Conservation (phyloP, 2,797 vertebrate species). For the Halcyon badia region DNA sequence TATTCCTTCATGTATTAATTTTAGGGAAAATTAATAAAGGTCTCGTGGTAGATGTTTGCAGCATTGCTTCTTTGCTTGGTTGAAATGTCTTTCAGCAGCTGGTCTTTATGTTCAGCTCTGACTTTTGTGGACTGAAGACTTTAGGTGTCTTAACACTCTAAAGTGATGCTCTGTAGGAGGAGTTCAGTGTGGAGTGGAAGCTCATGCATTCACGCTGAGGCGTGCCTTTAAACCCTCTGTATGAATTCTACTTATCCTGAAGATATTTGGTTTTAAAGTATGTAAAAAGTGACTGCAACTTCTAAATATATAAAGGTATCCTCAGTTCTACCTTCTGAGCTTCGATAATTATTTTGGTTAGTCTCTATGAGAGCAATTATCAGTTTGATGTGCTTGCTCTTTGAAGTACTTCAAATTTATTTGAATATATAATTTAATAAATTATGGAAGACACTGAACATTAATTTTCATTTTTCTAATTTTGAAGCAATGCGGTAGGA, state of each 20-base stretch:
- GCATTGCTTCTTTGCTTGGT: background rate
- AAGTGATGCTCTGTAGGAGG: background rate
- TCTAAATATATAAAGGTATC: background rate
- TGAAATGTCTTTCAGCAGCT: background rate
- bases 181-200: background rate
- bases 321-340: background rate
- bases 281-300: background rate
- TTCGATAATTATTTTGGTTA: background rate
- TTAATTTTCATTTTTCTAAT: background rate
- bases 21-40: background rate
- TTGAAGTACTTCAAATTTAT: conserved; percentile 7
- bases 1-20: background rate
- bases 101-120: background rate
- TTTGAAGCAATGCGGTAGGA: background rate
- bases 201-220: background rate
- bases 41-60: background rate
- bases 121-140: background rate
- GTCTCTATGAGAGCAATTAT: conserved; percentile 22
- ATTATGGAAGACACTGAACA: background rate
- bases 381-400: background rate
- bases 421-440: background rate
- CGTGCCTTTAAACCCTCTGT: background rate
- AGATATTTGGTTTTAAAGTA: background rate
- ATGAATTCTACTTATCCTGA: background rate
- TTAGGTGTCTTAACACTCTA: background rate